Evolutionary conservation across 2,888 invertebrate species (phyloP).

Genomic region (Disparrhopalites patrizii): DNA sequence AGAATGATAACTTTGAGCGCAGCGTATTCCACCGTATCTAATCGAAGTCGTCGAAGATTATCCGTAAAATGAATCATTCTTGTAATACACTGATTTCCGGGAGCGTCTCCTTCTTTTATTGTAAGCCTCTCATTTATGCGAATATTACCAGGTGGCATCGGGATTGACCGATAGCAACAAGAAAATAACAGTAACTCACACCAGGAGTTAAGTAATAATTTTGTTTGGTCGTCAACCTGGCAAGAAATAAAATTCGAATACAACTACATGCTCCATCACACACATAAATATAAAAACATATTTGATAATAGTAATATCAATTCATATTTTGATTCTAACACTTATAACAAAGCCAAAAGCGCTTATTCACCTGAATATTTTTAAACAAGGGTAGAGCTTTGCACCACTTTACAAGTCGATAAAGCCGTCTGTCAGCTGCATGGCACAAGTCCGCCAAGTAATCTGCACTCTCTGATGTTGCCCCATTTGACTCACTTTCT

Average conservation of each 20-base stretch:
- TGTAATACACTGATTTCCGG: constrained; percentile 67
- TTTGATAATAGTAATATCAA: too few species aligned
- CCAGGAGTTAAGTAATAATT: constrained; percentile 95
- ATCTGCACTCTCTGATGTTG: constrained; percentile 70
- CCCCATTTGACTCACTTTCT: constrained; percentile 61
- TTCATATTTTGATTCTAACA: constrained; percentile 4
- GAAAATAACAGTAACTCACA: constrained; percentile 87
- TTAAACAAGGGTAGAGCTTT: constrained; percentile 94
- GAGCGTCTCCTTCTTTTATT: constrained; percentile 49
- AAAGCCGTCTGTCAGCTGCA: constrained; percentile 90
- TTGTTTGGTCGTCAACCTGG: constrained; percentile 98
- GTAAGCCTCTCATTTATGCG: constrained; percentile 48
- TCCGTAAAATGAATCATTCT: constrained; percentile 93
- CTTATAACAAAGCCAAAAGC: constrained; percentile 51
- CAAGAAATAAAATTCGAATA: too few species aligned
- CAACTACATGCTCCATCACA: too few species aligned
- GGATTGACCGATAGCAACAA: constrained; percentile 77
- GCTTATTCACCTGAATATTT: constrained; percentile 89
- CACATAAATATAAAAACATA: constrained; percentile 11
- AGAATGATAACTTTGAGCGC: constrained; percentile 92
- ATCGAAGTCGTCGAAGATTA: constrained; percentile 78
- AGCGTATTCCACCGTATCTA: constrained; percentile 94
- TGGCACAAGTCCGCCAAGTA: constrained; percentile 85
- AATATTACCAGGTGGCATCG: constrained; percentile 48
- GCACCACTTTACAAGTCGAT: constrained; percentile 98